Evolutionary conservation across 2,888 invertebrate species (phyloP), one percentile per base, ranked within the genome.

Genomic region (Caenorhabditis sulstoni): DNA sequence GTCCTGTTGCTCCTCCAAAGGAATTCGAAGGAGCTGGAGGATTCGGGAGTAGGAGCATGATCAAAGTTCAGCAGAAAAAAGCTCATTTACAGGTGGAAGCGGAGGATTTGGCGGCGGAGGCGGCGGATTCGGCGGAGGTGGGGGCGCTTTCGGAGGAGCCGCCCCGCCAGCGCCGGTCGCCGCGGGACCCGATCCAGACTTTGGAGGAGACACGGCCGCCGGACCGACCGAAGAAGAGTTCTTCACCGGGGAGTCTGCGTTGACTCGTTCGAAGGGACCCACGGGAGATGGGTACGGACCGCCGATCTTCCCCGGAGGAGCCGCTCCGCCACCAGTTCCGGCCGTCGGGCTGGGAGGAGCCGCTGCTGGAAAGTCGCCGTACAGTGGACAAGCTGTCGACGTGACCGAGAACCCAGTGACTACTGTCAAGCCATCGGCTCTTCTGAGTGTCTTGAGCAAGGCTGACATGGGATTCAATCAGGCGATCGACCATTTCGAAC

Each of bases 401-500:
- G 79, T 66, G 20, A 83, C 85, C 3, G 82, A 88, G 47, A 88
- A 88, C 62, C 79, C 85, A 20, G 79, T 81, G 12, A 86, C 88
- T 1, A 87, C 87, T 0, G 87, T 86, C 14, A 84, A 84, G 37
- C 89, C 89, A 22, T 89, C 89, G 1, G 89, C 89, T 5, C 81
- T 89, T 62, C 75, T 90, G 39, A 85, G 81, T 66, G 87, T 88
- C 4, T 75, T 90, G 74, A 88, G 85, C 61, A 85, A 83, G 59
- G 89, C 89, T 9, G 89, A 89, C 68, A 77, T 84, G 41, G 88
- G 89, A 50, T 88, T 89, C 83, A 90, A 89, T 73, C 89, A 90
- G 71, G 88, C 87, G 11, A 87, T 89, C 65, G 86, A 79, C 41
- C 88, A 90, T 65, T 89, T 89, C 68, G 89, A 89, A 64, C 81